These are phyloP conservation scores for Parnassius apollo DNA, from an alignment of 2,888 invertebrate species.

Conservation along the genomic window DNA sequence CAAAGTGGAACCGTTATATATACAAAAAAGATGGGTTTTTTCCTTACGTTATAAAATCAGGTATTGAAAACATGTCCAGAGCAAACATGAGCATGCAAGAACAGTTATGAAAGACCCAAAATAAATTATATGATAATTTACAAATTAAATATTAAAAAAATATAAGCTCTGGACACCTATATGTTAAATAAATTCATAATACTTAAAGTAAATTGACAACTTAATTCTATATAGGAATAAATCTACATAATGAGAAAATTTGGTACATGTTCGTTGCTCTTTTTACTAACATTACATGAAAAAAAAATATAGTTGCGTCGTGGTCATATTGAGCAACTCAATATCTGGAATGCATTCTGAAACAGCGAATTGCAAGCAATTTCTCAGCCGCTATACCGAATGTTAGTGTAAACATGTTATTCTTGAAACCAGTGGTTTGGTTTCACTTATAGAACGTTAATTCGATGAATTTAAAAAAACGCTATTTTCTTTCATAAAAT, in stretches of 20 bases:
- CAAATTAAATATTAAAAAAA: conserved; percentile 3
- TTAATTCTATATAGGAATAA: conserved; percentile 70
- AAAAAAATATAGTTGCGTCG: conserved; percentile 35
- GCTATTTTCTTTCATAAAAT: too few species aligned
- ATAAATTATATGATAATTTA: conserved; percentile 2
- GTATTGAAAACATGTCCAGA: conserved; percentile 20
- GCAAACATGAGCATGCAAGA: conserved; percentile 2
- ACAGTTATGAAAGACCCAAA: conserved; percentile 8
- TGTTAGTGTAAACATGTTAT: too few species aligned
- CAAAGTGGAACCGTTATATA: conserved; percentile 24
- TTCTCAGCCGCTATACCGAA: conserved; percentile 8
- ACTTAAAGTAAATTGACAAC: conserved; percentile 55
- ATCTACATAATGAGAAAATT: conserved; percentile 65
- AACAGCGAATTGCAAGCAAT: conserved; percentile 42
- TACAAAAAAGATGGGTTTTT: conserved; percentile 32
- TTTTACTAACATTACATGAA: conserved; percentile 38
- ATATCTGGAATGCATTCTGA: conserved; percentile 69
- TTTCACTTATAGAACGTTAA: too few species aligned
- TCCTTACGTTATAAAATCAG: conserved; percentile 24
- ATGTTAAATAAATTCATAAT: conserved; percentile 36
- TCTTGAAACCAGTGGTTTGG: too few species aligned
- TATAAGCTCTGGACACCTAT: conserved; percentile 15
- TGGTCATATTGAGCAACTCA: conserved; percentile 38
- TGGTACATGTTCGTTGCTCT: conserved; percentile 80
- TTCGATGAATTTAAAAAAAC: too few species aligned